These are phyloP conservation scores for Natator depressus DNA, from an alignment of 2,113 vertebrate species.

Conservation along the genomic window DNA sequence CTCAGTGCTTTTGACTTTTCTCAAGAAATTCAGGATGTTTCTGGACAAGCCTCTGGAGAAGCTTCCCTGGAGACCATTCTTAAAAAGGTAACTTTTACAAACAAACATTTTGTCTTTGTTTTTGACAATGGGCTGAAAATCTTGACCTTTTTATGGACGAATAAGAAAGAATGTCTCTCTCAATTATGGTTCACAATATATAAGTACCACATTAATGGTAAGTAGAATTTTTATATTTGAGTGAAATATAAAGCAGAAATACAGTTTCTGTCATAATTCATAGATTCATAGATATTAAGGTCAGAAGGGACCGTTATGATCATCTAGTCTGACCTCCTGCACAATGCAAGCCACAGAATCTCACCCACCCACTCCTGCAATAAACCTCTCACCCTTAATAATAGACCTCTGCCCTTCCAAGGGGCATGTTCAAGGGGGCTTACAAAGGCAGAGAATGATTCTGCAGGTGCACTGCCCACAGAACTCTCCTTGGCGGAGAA, in stretches of 20 bases:
- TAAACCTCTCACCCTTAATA: no score
- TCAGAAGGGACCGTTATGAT: no score
- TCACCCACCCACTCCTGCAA: no score
- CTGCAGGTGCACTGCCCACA: neutral
- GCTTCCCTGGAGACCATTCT: constrained; percentile 83
- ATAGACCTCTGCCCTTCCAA: neutral
- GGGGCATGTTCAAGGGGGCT: neutral
- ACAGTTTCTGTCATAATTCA: neutral
- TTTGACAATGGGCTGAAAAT: neutral
- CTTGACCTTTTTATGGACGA: neutral
- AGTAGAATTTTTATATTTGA: neutral
- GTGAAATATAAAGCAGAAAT: neutral
- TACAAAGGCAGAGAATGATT: neutral
- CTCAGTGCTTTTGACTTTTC: constrained; percentile 79
- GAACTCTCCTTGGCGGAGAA: neutral
- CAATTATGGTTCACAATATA: neutral
- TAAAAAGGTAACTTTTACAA: constrained; percentile 78
- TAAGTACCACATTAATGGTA: neutral
- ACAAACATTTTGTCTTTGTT: neutral
- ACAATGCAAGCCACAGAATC: no score
- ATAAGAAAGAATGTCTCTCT: neutral
- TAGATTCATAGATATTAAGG: no score
- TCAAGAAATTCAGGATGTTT: constrained; percentile 84
- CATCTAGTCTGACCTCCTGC: no score
- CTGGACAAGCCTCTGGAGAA: constrained; percentile 87